These are phyloP conservation scores for Struthio camelus DNA, from an alignment of 2,113 vertebrate genomes.

Conservation along the genomic window DNA sequence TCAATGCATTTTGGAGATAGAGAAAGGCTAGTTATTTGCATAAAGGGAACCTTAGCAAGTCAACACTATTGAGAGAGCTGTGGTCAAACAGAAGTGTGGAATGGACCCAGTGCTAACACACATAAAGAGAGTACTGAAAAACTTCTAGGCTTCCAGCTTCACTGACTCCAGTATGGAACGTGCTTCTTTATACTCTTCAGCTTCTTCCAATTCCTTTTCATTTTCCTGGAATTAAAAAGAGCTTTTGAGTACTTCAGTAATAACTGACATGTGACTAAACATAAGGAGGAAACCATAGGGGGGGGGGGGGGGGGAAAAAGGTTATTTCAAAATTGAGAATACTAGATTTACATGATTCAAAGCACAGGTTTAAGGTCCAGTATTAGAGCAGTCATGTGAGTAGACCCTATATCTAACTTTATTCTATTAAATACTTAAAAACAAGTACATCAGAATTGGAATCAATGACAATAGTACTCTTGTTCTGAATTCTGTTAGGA, in stretches of 20 bases:
- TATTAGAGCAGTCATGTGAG: neutral
- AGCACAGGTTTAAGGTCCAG: neutral
- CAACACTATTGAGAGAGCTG: conserved; percentile 48
- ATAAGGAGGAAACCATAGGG: neutral
- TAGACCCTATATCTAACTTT: neutral
- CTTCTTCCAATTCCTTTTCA: conserved; percentile 89
- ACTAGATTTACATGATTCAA: neutral
- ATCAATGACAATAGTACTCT: neutral
- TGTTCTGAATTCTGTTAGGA: too few species aligned
- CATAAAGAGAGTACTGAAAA: conserved; percentile 63
- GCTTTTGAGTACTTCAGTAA: conserved; percentile 14
- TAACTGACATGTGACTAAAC: neutral
- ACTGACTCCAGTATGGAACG: conserved; percentile 87
- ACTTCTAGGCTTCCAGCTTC: conserved; percentile 88
- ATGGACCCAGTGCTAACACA: conserved; percentile 76
- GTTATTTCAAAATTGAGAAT: neutral
- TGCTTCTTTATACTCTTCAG: conserved; percentile 92
- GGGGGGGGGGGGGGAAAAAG: neutral
- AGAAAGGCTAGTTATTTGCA: conserved; percentile 56
- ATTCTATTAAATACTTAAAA: neutral
- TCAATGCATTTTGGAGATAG: conserved; percentile 61
- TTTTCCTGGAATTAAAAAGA: conserved; percentile 83
- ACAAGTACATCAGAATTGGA: neutral
- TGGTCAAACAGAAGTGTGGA: conserved; percentile 78
- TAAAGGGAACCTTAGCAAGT: conserved; percentile 62